Conservation (phyloP, 2,797 vertebrate species). For the Simalia tracyae region DNA sequence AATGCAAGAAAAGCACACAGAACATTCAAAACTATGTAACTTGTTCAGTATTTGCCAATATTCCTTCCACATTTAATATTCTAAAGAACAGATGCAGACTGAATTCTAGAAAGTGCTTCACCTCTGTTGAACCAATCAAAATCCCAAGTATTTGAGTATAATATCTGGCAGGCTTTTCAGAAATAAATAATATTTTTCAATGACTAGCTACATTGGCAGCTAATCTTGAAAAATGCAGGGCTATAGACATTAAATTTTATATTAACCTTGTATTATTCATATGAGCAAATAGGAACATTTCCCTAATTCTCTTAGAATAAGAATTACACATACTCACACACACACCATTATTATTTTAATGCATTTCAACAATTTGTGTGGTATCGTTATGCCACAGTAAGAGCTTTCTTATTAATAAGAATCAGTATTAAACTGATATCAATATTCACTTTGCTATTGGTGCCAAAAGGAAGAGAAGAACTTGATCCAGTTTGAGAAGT, state of each 20-base stretch:
- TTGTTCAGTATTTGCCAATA: constrained; percentile 2
- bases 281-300: not conserved
- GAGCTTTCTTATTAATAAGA: not conserved
- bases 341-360: constrained; percentile 6
- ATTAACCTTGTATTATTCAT: constrained; percentile 12
- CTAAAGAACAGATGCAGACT: not conserved
- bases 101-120: constrained; percentile 18
- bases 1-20: not conserved
- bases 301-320: not conserved
- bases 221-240: constrained; percentile 9
- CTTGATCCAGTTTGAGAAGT: not conserved
- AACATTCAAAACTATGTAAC: not conserved
- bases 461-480: not conserved
- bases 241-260: constrained; percentile 7
- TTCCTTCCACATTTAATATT: constrained; percentile 12
- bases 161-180: not conserved
- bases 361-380: not conserved
- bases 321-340: not conserved
- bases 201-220: not conserved
- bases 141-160: constrained; percentile 10
- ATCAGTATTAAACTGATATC: not conserved
- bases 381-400: not conserved
- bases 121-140: not conserved
- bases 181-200: constrained; percentile 20
- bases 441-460: constrained; percentile 13